phyloP scores from a whole-genome alignment of 1,140 invertebrate genomes.

The Euwallacea fornicatus region DNA sequence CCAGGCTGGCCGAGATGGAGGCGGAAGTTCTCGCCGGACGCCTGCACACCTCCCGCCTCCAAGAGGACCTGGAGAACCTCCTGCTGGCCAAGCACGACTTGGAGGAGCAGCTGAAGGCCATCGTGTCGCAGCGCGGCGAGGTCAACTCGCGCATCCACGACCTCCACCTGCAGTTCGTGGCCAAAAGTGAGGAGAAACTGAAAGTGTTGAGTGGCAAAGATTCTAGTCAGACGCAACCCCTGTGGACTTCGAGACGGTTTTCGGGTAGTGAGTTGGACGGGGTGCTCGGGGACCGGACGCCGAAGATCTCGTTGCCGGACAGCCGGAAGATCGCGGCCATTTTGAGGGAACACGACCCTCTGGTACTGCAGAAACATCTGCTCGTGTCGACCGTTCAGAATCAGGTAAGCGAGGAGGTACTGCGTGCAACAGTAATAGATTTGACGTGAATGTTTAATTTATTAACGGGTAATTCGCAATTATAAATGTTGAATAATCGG shows the following conservation, averaged over 20 bases:
- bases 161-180: slow-evolving; percentile 54
- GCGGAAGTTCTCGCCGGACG: slow-evolving; percentile 64
- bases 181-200: slow-evolving; percentile 44
- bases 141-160: slow-evolving; percentile 56
- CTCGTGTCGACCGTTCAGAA: slow-evolving; percentile 81
- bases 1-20: slow-evolving; percentile 40
- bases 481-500: too few relatives aligned
- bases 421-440: too few relatives aligned
- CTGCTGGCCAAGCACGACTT: slow-evolving; percentile 63
- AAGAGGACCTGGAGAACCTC: slow-evolving; percentile 62
- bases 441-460: background rate
- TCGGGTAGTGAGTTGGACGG: slow-evolving; percentile 42
- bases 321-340: slow-evolving; percentile 78
- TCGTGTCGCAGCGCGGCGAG: slow-evolving; percentile 56
- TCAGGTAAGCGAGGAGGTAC: slow-evolving; percentile 62
- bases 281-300: slow-evolving; percentile 59
- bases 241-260: slow-evolving; percentile 32
- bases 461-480: too few relatives aligned
- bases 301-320: slow-evolving; percentile 61
- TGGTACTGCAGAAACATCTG: slow-evolving; percentile 81
- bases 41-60: slow-evolving; percentile 64
- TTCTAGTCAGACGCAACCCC: slow-evolving; percentile 45
- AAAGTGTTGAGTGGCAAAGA: slow-evolving; percentile 28
- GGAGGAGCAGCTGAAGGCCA: slow-evolving; percentile 64
- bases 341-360: slow-evolving; percentile 74